Base-by-base conservation (phyloP, 2,888 invertebrate species). In the Penaeus monodon region DNA sequence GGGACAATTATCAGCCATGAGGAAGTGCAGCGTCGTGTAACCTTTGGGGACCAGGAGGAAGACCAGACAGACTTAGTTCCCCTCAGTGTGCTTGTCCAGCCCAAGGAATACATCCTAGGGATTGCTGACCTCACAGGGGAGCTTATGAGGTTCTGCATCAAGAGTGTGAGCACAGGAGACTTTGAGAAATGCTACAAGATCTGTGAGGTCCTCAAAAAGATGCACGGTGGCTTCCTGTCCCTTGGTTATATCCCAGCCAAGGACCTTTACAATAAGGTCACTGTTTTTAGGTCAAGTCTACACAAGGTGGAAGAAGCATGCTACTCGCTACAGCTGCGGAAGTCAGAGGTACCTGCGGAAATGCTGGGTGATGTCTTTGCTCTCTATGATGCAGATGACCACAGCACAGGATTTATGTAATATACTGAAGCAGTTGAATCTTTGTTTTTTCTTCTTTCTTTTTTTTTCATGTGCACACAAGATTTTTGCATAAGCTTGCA, bases 81-180 rank as follows among this genome's bases (percentile, higher is more conserved):
- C 76, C 63, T 85, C n/a, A 86, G 88, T 38, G 89, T 91, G 44
- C 86, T 90, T 49, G 78, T 94, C 82, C 92, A 93, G 24, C 93
- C 93, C 0, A 91, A 91, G 65, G 95, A 95, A 89, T 95, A 93
- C 90, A 93, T 98, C 91, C 92, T 98, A 70, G 98, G 98, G 0
- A 92, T 98, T 65, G 96, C 96, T 0, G 98, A 98, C 93, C 93
- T 97, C 57, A 97, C 97, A 0, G 98, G 98, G 0, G 98, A 98
- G 92, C 92, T 98, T 74, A 98, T 98, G 98, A 94, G 98, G 81
- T 94, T 95, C 91, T 96, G 97, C 84, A 96, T 98, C 14, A 96
- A 96, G 91, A 95, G 95, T 91, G 94, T 97, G 85, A 95, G 96
- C 0, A 94, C 94, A 88, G 97, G 97, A 0, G 95, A 97, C 90